Conservation (phyloP, 2,797 vertebrate species). For the Falco concolor region DNA sequence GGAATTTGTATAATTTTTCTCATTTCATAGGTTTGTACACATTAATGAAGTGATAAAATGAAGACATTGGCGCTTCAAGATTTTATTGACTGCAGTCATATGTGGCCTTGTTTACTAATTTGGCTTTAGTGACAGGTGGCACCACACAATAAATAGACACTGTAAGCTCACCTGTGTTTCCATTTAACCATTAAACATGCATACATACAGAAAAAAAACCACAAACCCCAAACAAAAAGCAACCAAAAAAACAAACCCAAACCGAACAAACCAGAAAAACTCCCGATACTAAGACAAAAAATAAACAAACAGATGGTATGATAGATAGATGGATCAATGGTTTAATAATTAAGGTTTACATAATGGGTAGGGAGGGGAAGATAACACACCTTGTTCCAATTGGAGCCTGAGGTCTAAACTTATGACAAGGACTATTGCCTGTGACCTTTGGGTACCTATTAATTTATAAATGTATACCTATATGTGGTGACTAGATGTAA, state of each 20-base stretch:
- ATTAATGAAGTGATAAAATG: background rate
- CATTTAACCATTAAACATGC: background rate
- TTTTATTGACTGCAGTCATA: background rate
- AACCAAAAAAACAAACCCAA: too few relatives aligned
- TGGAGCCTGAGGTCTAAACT: background rate
- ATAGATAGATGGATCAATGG: fast-evolving
- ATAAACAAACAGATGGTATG: background rate
- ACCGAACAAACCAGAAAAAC: background rate
- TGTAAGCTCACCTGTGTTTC: background rate
- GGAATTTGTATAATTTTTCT: background rate
- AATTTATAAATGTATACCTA: background rate
- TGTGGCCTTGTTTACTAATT: background rate
- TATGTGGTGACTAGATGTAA: background rate
- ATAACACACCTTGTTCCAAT: background rate
- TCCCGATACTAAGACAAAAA: too few relatives aligned
- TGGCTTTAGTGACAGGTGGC: background rate
- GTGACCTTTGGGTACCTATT: background rate
- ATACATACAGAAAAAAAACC: background rate
- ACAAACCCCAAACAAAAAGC: too few relatives aligned
- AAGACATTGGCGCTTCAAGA: background rate
- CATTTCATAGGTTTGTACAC: background rate
- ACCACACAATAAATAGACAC: background rate
- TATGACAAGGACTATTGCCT: background rate
- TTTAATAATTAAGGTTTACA: background rate
- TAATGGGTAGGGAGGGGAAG: background rate